Evolutionary conservation across 1,140 invertebrate genomes (phyloP).

Genomic region (Dendroctonus valens): DNA sequence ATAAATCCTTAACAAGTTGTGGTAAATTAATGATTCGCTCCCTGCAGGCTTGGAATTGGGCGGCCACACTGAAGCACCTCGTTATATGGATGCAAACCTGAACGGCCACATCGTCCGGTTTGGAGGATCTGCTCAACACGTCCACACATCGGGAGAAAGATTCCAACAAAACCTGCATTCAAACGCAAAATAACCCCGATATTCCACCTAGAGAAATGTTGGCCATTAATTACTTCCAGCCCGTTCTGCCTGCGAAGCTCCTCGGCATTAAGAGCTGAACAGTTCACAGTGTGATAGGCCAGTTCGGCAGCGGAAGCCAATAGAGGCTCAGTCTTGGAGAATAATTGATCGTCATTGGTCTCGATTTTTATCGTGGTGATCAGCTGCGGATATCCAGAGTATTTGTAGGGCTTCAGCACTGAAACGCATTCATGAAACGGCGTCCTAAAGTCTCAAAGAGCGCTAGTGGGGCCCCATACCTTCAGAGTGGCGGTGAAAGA

Average conservation of each 20-base stretch:
- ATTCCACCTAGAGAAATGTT: not conserved
- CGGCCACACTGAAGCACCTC: conserved; percentile 90
- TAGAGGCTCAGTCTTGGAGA: conserved; percentile 84
- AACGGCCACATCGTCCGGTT: conserved; percentile 78
- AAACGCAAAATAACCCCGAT: no score
- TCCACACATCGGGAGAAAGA: conserved; percentile 90
- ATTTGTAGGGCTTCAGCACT: conserved; percentile 96
- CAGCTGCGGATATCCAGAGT: conserved; percentile 97
- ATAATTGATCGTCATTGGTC: conserved; percentile 89
- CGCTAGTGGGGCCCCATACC: conserved; percentile 60
- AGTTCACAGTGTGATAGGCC: conserved; percentile 94
- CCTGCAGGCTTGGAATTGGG: conserved; percentile 88
- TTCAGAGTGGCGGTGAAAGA: conserved; percentile 88
- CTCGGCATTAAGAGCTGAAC: conserved; percentile 96
- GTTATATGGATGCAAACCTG: conserved; percentile 93
- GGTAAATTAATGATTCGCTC: conserved; percentile 85
- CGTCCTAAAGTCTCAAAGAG: not conserved
- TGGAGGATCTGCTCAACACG: conserved; percentile 77
- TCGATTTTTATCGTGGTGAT: conserved; percentile 95
- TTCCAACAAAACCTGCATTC: conserved; percentile 69
- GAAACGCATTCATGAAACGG: conserved; percentile 36
- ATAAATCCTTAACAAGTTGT: conserved; percentile 83
- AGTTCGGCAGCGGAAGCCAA: conserved; percentile 90
- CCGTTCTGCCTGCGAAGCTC: conserved; percentile 93
- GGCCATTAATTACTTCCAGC: conserved; percentile 64